phyloP scores from a whole-genome alignment of 2,113 vertebrate species.

The Brienomyrus brachyistius region DNA sequence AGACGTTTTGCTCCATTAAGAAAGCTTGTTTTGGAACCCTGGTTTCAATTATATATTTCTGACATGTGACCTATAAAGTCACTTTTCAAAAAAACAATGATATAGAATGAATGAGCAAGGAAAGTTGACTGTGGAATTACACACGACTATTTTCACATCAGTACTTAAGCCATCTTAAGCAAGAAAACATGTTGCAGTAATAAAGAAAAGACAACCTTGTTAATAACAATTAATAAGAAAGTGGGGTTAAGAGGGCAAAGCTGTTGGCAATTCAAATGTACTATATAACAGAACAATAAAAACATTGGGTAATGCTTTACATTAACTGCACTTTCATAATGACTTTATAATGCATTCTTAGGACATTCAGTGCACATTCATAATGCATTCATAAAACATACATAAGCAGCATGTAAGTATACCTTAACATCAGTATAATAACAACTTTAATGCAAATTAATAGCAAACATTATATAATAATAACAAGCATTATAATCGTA shows the following conservation, averaged over 20 bases:
- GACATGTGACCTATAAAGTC: constrained; percentile 22
- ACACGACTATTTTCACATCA: not conserved
- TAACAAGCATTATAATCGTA: not conserved
- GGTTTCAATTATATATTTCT: constrained; percentile 10
- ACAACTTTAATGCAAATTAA: not conserved
- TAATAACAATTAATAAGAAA: not conserved
- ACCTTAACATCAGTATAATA: not conserved
- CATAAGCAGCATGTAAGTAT: not conserved
- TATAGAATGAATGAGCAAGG: not conserved
- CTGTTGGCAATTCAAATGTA: not conserved
- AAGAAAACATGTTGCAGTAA: not conserved
- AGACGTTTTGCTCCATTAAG: constrained; percentile 34
- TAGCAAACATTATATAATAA: not conserved
- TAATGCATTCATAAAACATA: not conserved
- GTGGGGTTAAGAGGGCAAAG: not conserved
- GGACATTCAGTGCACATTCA: not conserved
- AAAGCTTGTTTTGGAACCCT: not conserved
- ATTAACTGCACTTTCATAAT: not conserved
- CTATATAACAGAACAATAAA: not conserved
- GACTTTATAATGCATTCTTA: not conserved
- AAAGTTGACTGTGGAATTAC: not conserved
- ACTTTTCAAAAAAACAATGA: not conserved
- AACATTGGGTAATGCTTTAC: not conserved
- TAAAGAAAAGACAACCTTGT: not conserved
- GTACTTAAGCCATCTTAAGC: not conserved